These are phyloP conservation scores for Uloborus plumipes DNA, from an alignment of 2,888 invertebrate species.

Conservation along the genomic window DNA sequence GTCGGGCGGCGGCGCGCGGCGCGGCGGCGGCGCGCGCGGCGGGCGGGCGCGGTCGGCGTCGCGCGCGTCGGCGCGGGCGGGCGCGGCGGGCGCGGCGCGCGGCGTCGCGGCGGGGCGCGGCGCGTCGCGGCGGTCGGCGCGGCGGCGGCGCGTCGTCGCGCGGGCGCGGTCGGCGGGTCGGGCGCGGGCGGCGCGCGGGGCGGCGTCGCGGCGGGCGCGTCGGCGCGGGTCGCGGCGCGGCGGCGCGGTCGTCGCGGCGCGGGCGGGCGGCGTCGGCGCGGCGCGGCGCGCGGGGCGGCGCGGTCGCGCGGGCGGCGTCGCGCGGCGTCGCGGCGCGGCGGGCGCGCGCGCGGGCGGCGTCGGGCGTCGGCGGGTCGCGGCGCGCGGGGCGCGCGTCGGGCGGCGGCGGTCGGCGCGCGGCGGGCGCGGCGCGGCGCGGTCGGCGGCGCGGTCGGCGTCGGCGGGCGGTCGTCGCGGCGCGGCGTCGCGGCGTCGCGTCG, in stretches of 20 bases:
- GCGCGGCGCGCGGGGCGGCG: not conserved
- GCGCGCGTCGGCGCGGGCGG: not conserved
- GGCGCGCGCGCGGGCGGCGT: not conserved
- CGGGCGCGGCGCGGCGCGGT: not conserved
- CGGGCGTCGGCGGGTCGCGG: not conserved
- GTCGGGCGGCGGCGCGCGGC: not conserved
- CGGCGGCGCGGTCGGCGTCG: not conserved
- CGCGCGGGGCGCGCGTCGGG: not conserved
- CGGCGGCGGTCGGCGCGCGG: not conserved
- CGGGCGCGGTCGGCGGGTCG: not conserved
- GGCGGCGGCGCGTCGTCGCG: not conserved
- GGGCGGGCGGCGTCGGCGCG: not conserved
- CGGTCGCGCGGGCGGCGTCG: not conserved
- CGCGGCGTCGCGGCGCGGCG: not conserved
- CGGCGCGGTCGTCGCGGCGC: not conserved
- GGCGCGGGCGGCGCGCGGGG: not conserved
- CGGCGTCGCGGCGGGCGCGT: not conserved
- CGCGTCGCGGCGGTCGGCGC: not conserved
- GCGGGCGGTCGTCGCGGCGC: not conserved
- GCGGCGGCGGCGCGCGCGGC: not conserved
- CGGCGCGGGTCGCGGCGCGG: not conserved
- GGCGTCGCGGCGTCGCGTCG: not conserved
- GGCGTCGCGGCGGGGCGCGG: not conserved
- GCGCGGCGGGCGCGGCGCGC: not conserved
- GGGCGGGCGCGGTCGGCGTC: not conserved